These are phyloP conservation scores for Lagodon rhomboides DNA, from an alignment of 2,797 vertebrate species.

Conservation along the genomic window DNA sequence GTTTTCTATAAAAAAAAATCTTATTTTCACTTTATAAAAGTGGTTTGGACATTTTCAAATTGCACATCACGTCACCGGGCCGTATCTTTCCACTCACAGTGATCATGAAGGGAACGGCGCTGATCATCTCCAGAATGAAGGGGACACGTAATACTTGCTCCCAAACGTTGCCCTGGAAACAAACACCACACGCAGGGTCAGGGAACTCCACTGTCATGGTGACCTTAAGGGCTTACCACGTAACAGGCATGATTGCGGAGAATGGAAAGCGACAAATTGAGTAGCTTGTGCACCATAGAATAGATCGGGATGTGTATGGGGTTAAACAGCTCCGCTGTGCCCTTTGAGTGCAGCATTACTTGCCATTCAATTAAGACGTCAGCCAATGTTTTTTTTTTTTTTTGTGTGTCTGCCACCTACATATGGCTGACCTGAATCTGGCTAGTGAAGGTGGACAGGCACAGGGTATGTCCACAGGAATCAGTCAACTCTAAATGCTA, in stretches of 20 bases:
- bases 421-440: constrained; percentile 62
- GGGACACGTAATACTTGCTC: constrained; percentile 90
- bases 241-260: constrained; percentile 30
- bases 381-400: constrained; percentile 52
- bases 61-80: too few relatives aligned
- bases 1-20: too few relatives aligned
- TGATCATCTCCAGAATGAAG: constrained; percentile 92
- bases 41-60: too few relatives aligned
- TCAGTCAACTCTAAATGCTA: constrained; percentile 81
- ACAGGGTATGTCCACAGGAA: constrained; percentile 72
- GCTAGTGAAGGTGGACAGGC: constrained; percentile 75
- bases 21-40: too few relatives aligned
- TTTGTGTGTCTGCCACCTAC: constrained; percentile 59
- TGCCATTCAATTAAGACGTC: constrained; percentile 68
- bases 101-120: constrained; percentile 89
- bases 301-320: constrained; percentile 19
- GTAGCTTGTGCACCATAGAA: constrained; percentile 31
- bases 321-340: constrained; percentile 45
- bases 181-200: constrained; percentile 70
- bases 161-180: constrained; percentile 91
- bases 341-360: constrained; percentile 43
- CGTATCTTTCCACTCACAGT: constrained; percentile 84
- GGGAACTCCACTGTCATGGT: constrained; percentile 66
- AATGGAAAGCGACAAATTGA: constrained; percentile 44
- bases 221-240: constrained; percentile 66